Evolutionary conservation across 2,888 invertebrate genomes (phyloP), one percentile per base, ranked within the genome.

Genomic region (Coelopa pilipes): DNA sequence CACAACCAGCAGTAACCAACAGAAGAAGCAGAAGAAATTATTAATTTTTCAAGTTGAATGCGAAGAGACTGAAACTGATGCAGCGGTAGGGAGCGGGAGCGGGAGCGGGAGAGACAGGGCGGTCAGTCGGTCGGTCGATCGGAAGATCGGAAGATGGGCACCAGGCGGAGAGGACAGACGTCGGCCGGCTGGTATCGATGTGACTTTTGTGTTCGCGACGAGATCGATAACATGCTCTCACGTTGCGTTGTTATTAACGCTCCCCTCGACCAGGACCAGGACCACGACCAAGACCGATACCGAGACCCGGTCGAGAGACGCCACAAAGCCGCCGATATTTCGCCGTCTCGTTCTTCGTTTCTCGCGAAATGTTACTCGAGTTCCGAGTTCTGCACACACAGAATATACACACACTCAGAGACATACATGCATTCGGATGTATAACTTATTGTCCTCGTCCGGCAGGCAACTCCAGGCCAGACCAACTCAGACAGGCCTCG

Each of bases 241-340:
- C 77, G 79, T 79, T 77, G 79, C 76, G 78, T 74, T 76, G 77
- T 79, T 79, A 79, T 79, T 77, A 79, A 79, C 78, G 77, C 78
- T 76, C 76, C 76, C 75, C 75, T 75, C 34, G 34, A 7, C 7
- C 34, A 4, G 34, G 34, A 34, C 4, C 34, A 34, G 34, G 34
- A 34, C 34, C 34, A 34, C n/a, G n/a, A n/a, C n/a, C n/a, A n/a
- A n/a, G 34, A 7, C 7, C 34, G 2, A 7, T 2, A 34, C 4
- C 34, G 7, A 7, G 34, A 34, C 34, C 34, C 2, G 34, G 34
- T 34, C 34, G 75, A n/a, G 74, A 77, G 77, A 78, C 78, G 78
- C 78, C 78, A 79, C 78, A 78, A 78, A 79, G 78, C 78, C 76
- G 77, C 77, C 78, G 78, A 77, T 75, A 68, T 46, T 59, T 60